phyloP scores from a whole-genome alignment of 2,113 vertebrate species.

The Chiloscyllium plagiosum region DNA sequence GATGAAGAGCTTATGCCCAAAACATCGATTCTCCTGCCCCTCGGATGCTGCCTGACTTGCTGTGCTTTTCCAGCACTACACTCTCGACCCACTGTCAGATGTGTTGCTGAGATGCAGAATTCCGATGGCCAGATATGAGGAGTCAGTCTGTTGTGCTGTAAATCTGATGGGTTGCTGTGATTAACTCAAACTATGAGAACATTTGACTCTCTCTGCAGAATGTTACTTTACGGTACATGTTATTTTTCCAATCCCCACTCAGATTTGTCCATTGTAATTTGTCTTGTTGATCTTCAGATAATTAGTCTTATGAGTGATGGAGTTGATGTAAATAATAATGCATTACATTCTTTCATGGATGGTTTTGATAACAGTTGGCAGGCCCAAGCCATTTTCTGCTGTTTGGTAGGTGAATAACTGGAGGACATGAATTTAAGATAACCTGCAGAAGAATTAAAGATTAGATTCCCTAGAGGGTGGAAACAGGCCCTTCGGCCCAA shows the following conservation, averaged over 20 bases:
- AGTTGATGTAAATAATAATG: not conserved
- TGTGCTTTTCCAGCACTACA: too few species aligned
- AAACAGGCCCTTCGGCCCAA: too few species aligned
- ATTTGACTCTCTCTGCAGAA: not conserved
- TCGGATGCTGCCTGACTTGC: too few species aligned
- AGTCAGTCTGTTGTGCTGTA: not conserved
- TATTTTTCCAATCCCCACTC: not conserved
- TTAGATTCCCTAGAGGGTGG: too few species aligned
- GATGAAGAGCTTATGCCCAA: too few species aligned
- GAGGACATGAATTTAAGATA: not conserved
- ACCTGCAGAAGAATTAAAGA: not conserved
- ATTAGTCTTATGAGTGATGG: not conserved
- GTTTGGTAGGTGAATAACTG: not conserved
- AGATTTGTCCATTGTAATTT: not conserved
- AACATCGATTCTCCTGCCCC: too few species aligned
- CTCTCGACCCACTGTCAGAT: not conserved
- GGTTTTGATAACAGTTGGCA: not conserved
- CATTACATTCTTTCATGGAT: not conserved
- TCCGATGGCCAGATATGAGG: not conserved
- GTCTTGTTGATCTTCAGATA: not conserved
- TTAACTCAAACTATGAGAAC: not conserved
- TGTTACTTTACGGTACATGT: not conserved
- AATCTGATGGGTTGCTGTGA: not conserved
- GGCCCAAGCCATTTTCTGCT: not conserved
- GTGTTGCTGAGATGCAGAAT: not conserved